phyloP scores from a whole-genome alignment of 2,797 vertebrate species.

The Urophycis tenuis region DNA sequence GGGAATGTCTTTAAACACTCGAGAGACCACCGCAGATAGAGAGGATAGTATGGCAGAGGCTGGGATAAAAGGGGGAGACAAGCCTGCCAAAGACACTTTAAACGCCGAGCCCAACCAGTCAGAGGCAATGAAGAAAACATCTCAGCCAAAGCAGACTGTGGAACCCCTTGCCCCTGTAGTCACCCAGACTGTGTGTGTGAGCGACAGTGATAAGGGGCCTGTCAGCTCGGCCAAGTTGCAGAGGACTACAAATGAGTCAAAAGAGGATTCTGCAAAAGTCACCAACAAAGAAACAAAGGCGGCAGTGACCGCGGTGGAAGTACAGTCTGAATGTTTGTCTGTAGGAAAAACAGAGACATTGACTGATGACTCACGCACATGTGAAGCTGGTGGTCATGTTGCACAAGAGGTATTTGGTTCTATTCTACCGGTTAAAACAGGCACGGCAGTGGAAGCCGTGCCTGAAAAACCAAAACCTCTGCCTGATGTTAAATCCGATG shows the following conservation, averaged over 20 bases:
- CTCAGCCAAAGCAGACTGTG: slow-evolving; percentile 7
- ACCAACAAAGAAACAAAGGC: slow-evolving; percentile 27
- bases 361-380: slow-evolving; percentile 53
- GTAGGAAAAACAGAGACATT: slow-evolving; percentile 51
- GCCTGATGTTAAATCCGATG: background rate
- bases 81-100: slow-evolving; percentile 10
- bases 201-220: slow-evolving; percentile 23
- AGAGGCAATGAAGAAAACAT: slow-evolving; percentile 4
- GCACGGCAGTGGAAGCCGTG: slow-evolving; percentile 22
- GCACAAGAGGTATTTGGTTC: slow-evolving; percentile 19
- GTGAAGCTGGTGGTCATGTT: slow-evolving; percentile 45
- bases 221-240: slow-evolving; percentile 14
- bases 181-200: slow-evolving; percentile 17
- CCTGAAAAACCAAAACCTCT: slow-evolving; percentile 28
- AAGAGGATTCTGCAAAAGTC: slow-evolving; percentile 31
- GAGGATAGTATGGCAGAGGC: slow-evolving; percentile 7
- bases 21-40: slow-evolving; percentile 13
- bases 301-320: slow-evolving; percentile 20
- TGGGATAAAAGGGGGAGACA: slow-evolving; percentile 19
- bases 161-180: slow-evolving; percentile 17
- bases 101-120: slow-evolving; percentile 20
- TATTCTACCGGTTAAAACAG: slow-evolving; percentile 32
- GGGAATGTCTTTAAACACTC: slow-evolving; percentile 9
- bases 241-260: slow-evolving; percentile 12
- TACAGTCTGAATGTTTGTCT: slow-evolving; percentile 36